Evolutionary conservation across 2,113 vertebrate genomes (phyloP), one percentile per base, ranked within the genome.

Genomic region (Erythrocercus mccallii): DNA sequence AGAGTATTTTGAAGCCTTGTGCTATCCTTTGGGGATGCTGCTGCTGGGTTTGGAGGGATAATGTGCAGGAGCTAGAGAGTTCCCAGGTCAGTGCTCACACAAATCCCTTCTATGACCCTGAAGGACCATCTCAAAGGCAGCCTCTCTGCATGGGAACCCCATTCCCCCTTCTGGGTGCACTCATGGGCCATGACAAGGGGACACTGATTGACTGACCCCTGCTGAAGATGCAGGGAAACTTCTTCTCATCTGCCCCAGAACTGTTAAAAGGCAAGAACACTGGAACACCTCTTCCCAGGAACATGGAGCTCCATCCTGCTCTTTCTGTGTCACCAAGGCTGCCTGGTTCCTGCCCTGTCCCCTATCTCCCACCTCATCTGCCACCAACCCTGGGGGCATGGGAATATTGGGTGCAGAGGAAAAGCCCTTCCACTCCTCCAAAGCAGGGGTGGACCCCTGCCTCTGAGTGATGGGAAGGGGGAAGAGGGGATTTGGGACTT

Each of bases 61-160:
- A 70, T 12, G 38, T 31, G 56, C 2, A 2, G 35, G 19, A 86
- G 19, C 19, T 12, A 47, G 44, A 9, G 22, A 18, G 31, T 37
- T 76, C 23, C 20, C n/a, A 12, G 27, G 25, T n/a, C 45, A 62
- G 5, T 0, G 0, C 21, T 92, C 0, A 0, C 54, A 28, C 40
- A 44, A 60, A 77, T 27, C 38, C 25, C n/a, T 76, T 70, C 38
- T 53, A 4, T 4, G 35, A 20, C 5, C 45, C 51, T 1, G 0
- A 12, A 58, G 31, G 31, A 42, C 14, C 51, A 54, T 19, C 56
- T 48, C 50, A 51, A 40, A 40, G 44, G 44, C 33, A 72, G 8
- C 23, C 11, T 35, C 20, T n/a, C 42, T 35, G 31, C 23, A 2
- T 5, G 40, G 20, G 33, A 54, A 1, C 27, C 31, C 45, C 45